phyloP scores from a whole-genome alignment of 2,797 vertebrate genomes.

The Pitangus sulphuratus region DNA sequence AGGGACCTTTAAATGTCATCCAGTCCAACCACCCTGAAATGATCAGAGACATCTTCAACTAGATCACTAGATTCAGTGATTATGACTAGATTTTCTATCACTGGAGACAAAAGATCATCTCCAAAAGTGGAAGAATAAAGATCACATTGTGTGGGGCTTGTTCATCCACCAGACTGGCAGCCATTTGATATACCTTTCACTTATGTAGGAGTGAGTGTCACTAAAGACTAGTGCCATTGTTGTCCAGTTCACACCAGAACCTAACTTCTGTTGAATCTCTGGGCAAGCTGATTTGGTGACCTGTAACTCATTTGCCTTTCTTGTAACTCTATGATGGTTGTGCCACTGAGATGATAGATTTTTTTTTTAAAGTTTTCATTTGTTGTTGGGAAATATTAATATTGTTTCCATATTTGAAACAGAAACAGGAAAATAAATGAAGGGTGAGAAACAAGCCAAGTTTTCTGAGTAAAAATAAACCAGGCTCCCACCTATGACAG shows the following conservation, averaged over 20 bases:
- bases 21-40: too few relatives aligned
- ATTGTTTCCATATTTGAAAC: not conserved
- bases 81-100: not conserved
- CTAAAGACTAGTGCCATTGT: not conserved
- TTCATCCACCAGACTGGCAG: not conserved
- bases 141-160: not conserved
- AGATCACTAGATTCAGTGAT: not conserved
- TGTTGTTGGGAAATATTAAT: not conserved
- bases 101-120: not conserved
- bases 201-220: fast-evolving
- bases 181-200: not conserved
- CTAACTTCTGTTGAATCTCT: not conserved
- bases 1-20: not conserved
- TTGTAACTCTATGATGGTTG: not conserved
- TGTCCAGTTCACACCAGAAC: not conserved
- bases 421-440: not conserved
- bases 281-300: not conserved
- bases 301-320: not conserved
- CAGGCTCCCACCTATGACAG: not conserved
- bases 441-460: not conserved
- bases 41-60: not conserved
- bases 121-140: not conserved
- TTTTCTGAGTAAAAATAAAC: not conserved
- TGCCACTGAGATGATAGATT: not conserved
- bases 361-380: not conserved